phyloP scores from a whole-genome alignment of 2,888 invertebrate species.

The Sicus ferrugineus region DNA sequence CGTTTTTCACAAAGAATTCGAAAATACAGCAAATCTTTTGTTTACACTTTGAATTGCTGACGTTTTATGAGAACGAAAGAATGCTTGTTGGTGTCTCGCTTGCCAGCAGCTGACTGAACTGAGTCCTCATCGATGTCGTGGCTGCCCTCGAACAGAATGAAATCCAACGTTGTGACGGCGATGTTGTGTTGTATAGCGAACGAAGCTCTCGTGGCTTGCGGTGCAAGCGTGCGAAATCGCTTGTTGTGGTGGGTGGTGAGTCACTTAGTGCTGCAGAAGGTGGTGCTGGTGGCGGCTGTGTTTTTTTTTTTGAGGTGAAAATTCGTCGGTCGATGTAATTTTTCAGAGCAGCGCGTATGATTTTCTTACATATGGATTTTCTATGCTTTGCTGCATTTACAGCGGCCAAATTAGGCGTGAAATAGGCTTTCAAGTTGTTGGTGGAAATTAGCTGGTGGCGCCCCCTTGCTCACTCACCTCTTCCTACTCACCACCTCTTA shows the following conservation, averaged over 20 bases:
- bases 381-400: not conserved
- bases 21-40: too few species aligned
- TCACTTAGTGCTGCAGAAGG: not conserved
- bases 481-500: too few species aligned
- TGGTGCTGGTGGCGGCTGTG: too few species aligned
- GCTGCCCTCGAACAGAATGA: not conserved
- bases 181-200: slow-evolving; percentile 5
- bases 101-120: slow-evolving; percentile 19
- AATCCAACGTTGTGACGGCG: not conserved
- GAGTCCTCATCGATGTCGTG: slow-evolving; percentile 2
- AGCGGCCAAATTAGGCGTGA: not conserved
- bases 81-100: slow-evolving; percentile 11
- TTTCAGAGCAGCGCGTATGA: not conserved
- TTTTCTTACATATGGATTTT: not conserved
- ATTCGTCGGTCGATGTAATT: not conserved
- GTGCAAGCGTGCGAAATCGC: not conserved
- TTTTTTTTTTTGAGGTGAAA: not conserved
- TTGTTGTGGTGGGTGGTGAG: too few species aligned
- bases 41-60: not conserved
- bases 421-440: not conserved
- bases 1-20: too few species aligned
- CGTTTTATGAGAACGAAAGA: not conserved
- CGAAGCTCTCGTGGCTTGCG: not conserved
- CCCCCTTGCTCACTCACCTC: too few species aligned
- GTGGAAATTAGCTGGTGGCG: not conserved